A percentile compares a stretch with the other conserved stretches of the same genome.
Conservation (phyloP, 2,113 vertebrate species). For the Romanogobio albipinnatus region DNA sequence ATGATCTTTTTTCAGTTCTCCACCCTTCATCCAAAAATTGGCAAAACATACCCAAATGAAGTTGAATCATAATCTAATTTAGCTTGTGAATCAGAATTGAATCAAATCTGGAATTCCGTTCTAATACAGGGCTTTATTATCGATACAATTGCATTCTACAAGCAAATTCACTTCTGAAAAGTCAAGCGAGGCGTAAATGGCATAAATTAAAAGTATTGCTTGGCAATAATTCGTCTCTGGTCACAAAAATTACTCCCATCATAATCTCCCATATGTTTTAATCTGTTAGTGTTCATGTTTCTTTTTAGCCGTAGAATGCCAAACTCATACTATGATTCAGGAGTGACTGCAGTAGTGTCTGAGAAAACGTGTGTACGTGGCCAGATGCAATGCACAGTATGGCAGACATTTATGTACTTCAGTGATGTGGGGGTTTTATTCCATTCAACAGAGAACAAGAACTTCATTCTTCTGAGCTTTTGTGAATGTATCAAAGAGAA, state of each 20-base stretch:
- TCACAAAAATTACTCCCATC: not conserved
- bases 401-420: constrained; percentile 11
- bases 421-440: constrained; percentile 20
- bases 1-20: too few species aligned
- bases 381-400: not conserved
- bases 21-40: too few species aligned
- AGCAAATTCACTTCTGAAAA: too few species aligned
- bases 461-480: constrained; percentile 20
- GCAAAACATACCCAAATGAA: too few species aligned
- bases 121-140: too few species aligned
- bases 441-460: constrained; percentile 34
- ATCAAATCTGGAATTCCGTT: too few species aligned
- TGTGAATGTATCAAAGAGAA: constrained; percentile 23
- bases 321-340: not conserved
- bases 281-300: not conserved
- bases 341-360: not conserved
- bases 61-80: too few species aligned
- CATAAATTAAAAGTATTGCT: too few species aligned
- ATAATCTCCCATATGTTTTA: not conserved
- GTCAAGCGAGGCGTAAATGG: too few species aligned
- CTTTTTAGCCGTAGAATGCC: not conserved
- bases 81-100: too few species aligned
- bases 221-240: not conserved
- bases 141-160: too few species aligned
- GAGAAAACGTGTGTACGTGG: not conserved